Evolutionary conservation across 2,888 invertebrate genomes (phyloP), one percentile per base, ranked within the genome.

Genomic region (Synanthedon vespiformis): DNA sequence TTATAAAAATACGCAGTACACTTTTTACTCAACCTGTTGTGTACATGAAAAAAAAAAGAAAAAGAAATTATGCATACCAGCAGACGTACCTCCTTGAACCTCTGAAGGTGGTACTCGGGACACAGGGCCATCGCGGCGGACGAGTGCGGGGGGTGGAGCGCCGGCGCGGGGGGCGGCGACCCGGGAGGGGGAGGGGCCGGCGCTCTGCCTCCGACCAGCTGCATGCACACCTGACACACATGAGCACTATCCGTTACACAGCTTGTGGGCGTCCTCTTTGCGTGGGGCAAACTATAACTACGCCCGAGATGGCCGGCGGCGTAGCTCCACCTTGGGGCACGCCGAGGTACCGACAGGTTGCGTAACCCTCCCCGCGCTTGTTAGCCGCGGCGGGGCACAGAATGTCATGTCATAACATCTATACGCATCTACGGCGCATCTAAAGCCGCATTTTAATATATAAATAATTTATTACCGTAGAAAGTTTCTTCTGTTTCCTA

Each of bases 401-500:
- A 18, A 18, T 18, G 22, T 22, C 22, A 4, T 22, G 22, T 22
- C 22, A 22, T 22, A 22, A 22, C 22, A 22, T 22, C 22, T 22
- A 22, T 4, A 3, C 22, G 22, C 22, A 22, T 22, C 4, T 22
- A 22, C 22, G 22, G 22, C n/a, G n/a, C n/a, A n/a, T n/a, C n/a
- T n/a, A n/a, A n/a, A n/a, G n/a, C n/a, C n/a, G n/a, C n/a, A n/a
- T n/a, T n/a, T n/a, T n/a, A n/a, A n/a, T n/a, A n/a, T n/a, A 34
- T 34, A 34, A 5, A 34, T 34, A 10, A 34, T 34, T 34, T 34
- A 70, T 62, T 47, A 85, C 85, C 60, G 80, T 79, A 3, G 85
- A 83, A 50, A 86, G 62, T 57, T 82, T 81, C 65, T 82, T 80
- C 70, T 86, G 86, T 52, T 82, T 83, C 60, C 78, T 62, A 55